Percentiles rank a stretch among this genome's conserved stretches.
Conservation (phyloP, 2,113 vertebrate species). For the Cheilinus undulatus region DNA sequence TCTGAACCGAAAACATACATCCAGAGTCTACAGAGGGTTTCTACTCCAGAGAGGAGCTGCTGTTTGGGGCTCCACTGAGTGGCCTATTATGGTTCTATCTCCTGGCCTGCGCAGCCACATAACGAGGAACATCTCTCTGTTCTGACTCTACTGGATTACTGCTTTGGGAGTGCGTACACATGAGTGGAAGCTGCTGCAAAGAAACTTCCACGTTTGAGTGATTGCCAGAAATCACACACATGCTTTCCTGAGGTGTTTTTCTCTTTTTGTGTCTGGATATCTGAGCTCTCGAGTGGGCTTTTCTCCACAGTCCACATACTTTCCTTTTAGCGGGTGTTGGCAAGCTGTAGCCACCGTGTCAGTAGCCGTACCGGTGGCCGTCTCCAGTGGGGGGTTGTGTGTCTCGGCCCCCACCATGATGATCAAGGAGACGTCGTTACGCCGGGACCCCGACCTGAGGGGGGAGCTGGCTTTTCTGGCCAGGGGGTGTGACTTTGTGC, state of each 20-base stretch:
- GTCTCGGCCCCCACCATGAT: slow-evolving; percentile 89
- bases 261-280: slow-evolving; percentile 25
- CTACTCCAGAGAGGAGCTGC: slow-evolving; percentile 58
- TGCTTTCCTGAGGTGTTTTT: slow-evolving; percentile 37
- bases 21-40: slow-evolving; percentile 70
- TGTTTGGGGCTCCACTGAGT: slow-evolving; percentile 64
- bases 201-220: slow-evolving; percentile 20
- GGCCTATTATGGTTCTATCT: slow-evolving; percentile 78
- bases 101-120: slow-evolving; percentile 68
- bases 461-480: slow-evolving; percentile 98
- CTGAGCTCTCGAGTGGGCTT: slow-evolving; percentile 22
- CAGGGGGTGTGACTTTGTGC: slow-evolving; percentile 98
- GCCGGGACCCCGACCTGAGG: slow-evolving; percentile 95
- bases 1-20: slow-evolving; percentile 60
- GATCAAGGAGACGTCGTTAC: slow-evolving; percentile 97
- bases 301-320: not conserved
- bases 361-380: slow-evolving; percentile 51
- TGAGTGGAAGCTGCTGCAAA: slow-evolving; percentile 16
- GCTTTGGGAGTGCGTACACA: slow-evolving; percentile 23
- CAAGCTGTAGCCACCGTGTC: slow-evolving; percentile 26
- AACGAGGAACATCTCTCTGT: slow-evolving; percentile 45
- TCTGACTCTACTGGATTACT: slow-evolving; percentile 61
- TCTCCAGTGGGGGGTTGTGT: slow-evolving; percentile 51
- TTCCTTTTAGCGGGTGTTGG: slow-evolving; percentile 1
- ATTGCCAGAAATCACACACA: slow-evolving; percentile 51